A percentile compares a stretch with the other conserved stretches of the same genome.
These are phyloP conservation scores for Pocillopora meandrina DNA, from an alignment of 92 coral and sea anemone species.

Conservation along the genomic window DNA sequence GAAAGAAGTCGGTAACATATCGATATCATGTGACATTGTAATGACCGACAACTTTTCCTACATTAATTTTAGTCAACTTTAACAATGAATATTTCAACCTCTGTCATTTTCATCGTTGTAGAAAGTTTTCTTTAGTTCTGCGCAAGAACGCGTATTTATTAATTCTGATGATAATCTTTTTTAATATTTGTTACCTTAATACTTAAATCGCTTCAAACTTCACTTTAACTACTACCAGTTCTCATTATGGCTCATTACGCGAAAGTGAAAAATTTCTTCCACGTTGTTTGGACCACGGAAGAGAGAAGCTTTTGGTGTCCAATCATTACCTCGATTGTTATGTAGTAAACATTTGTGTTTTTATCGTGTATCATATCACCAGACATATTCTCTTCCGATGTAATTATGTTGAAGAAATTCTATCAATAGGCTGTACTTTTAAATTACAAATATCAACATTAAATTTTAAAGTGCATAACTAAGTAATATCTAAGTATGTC, in stretches of 20 bases:
- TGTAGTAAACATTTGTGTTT: not conserved
- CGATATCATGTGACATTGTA: not conserved
- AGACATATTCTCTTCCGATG: not conserved
- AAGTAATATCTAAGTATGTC: slow-evolving; percentile 19
- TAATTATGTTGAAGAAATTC: not conserved
- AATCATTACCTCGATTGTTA: not conserved
- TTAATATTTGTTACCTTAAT: not conserved
- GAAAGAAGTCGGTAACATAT: not conserved
- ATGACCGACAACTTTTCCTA: not conserved
- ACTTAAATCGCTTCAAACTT: not conserved
- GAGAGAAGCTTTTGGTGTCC: not conserved
- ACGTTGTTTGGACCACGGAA: not conserved
- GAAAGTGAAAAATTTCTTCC: not conserved
- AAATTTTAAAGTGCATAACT: slow-evolving; percentile 19
- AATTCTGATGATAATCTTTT: not conserved
- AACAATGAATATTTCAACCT: not conserved
- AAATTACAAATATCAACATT: slow-evolving; percentile 4
- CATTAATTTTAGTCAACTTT: too few relatives aligned
- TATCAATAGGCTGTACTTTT: slow-evolving; percentile 23
- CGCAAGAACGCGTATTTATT: not conserved
- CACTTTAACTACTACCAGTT: not conserved
- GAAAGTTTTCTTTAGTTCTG: not conserved
- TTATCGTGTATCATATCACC: slow-evolving; percentile 6
- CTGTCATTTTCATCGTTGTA: not conserved
- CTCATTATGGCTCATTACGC: not conserved